Evolutionary conservation across 1,140 invertebrate species (phyloP), one percentile per base, ranked within the genome.

Genomic region (Patella vulgata): DNA sequence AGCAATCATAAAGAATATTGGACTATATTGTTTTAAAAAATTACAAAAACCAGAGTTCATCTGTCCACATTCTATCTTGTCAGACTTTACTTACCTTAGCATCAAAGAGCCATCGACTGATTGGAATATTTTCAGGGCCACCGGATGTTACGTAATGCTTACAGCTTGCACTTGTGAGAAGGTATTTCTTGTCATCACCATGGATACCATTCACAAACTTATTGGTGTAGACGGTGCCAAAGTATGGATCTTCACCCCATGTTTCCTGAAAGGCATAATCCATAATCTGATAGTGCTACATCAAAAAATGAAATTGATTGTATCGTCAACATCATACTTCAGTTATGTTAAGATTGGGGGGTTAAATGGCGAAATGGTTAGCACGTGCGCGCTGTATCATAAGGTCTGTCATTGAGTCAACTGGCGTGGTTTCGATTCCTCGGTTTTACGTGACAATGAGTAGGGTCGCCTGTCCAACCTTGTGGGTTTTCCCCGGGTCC

Each of bases 171-270:
- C 57, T 70, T 5, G 73, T 59, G 11, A 31, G 17, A 9, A 75
- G 14, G 51, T 75, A 75, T 12, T 70, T 33, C 3, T 61, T 47
- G 47, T 75, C 47, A 36, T 66, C 42, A 30, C 74, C 74, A 23
- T 75, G 73, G 8, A 75, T 50, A 23, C 69, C 74, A 14, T 53
- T 33, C 1, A 77, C 70, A 58, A 52, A 74, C n/a, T 25, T 21
- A 14, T 46, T 47, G 5, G 36, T 58, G n/a, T 66, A 36, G 9
- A 52, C 25, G 14, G 70, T 70, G 47, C 27, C 68, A 36, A 77
- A 39, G 51, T 63, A 74, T 23, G 74, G 74, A 47, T 76, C 74
- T 44, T 76, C 74, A 17, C 74, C 74, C 51, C 64, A 76, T 2
- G 74, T 76, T 61, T 76, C 74, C 72, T 74, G 36, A 2, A 47